phyloP scores from a whole-genome alignment of 2,113 vertebrate genomes.

The Leuciscus idus region DNA sequence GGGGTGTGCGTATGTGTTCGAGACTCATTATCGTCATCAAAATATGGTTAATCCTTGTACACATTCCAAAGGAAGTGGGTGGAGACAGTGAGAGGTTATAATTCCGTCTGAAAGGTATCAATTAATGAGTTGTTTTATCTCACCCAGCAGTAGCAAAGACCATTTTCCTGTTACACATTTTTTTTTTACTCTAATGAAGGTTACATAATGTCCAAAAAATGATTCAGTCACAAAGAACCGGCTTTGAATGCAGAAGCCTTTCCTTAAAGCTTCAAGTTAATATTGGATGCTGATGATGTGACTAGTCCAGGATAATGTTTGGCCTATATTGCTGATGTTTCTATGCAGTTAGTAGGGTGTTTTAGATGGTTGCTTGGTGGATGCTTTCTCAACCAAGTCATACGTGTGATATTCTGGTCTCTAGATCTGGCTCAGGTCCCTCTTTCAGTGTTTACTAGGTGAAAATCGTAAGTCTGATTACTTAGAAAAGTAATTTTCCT shows the following conservation, averaged over 20 bases:
- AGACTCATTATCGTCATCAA: slow-evolving; percentile 4
- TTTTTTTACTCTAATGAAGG: slow-evolving; percentile 10
- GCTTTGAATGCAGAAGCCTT: neutral
- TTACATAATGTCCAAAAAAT: slow-evolving; percentile 7
- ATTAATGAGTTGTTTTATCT: slow-evolving; percentile 66
- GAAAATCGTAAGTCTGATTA: neutral
- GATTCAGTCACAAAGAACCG: neutral
- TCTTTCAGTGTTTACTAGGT: neutral
- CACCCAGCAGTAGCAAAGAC: slow-evolving; percentile 42
- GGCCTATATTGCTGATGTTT: neutral
- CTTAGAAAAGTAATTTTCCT: neutral
- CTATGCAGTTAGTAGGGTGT: neutral
- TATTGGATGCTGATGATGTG: neutral
- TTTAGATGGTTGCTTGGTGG: no score
- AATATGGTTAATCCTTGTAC: slow-evolving; percentile 41
- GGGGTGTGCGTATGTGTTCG: neutral
- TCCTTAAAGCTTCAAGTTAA: neutral
- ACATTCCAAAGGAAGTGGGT: slow-evolving; percentile 52
- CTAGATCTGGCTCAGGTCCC: no score
- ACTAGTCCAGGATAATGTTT: neutral
- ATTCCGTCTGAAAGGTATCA: slow-evolving; percentile 63
- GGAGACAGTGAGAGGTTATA: slow-evolving; percentile 43
- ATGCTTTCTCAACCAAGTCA: no score
- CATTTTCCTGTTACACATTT: neutral
- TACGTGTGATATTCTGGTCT: no score